Conservation (phyloP, 2,888 invertebrate genomes). For the Calephelis perditalis region DNA sequence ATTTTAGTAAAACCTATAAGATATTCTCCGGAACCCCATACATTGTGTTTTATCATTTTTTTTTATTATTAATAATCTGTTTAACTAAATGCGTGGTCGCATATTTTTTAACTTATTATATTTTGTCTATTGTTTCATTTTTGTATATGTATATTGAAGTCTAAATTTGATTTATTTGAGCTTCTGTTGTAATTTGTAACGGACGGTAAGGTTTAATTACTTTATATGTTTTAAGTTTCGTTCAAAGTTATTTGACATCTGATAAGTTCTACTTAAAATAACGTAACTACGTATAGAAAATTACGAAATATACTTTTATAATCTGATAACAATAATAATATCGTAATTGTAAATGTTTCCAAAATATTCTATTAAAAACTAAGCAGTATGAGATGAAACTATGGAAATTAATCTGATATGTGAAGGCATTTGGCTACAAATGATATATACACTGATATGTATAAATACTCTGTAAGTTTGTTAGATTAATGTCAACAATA, state of each 20-base stretch:
- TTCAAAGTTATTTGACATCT: constrained; percentile 8
- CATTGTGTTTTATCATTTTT: too few relatives aligned
- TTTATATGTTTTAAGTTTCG: neutral
- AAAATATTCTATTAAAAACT: constrained; percentile 50
- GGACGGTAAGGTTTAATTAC: constrained; percentile 45
- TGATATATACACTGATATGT: constrained; percentile 9
- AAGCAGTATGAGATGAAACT: constrained; percentile 32
- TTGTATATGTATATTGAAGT: constrained; percentile 13
- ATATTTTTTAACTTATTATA: neutral
- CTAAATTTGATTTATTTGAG: constrained; percentile 17
- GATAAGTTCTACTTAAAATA: neutral
- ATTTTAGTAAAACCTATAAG: too few relatives aligned
- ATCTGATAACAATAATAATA: constrained; percentile 25
- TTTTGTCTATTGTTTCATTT: constrained; percentile 3
- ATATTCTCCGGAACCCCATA: too few relatives aligned
- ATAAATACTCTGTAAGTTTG: neutral
- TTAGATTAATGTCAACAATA: neutral
- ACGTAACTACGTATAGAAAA: neutral
- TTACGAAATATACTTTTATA: constrained; percentile 28
- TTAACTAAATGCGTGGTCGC: too few relatives aligned
- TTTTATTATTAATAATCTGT: too few relatives aligned
- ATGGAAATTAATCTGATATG: constrained; percentile 18
- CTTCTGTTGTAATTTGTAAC: constrained; percentile 31
- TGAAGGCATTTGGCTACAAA: constrained; percentile 1
- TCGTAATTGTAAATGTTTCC: constrained; percentile 56